Evolutionary conservation across 30 jellyfish, hydroid and myxozoan species (phyloP).

Genomic region (Haliclystus octoradiatus): DNA sequence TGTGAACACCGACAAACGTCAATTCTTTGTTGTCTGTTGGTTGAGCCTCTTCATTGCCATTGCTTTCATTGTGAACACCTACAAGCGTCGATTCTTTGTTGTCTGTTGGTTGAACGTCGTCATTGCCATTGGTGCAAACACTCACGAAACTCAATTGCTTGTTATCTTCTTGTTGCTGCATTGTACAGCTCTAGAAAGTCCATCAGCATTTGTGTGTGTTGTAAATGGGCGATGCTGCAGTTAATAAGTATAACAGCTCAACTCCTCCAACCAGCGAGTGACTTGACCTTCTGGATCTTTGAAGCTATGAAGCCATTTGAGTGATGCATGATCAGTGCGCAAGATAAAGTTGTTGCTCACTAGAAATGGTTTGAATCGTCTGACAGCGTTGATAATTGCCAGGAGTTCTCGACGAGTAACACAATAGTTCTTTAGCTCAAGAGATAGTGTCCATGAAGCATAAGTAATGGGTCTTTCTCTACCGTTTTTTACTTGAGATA

Average conservation of each 20-base stretch:
- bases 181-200: slow-evolving; percentile 38
- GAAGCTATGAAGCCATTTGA: slow-evolving; percentile 23
- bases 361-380: slow-evolving; percentile 12
- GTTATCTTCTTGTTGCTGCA: too few species aligned
- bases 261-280: slow-evolving; percentile 46
- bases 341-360: slow-evolving; percentile 10
- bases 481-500: slow-evolving; percentile 12
- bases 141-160: too few species aligned
- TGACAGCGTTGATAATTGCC: slow-evolving; percentile 19
- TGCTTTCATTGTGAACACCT: too few species aligned
- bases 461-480: slow-evolving; percentile 18
- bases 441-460: slow-evolving; percentile 27
- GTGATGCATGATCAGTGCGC: slow-evolving; percentile 45
- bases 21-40: too few species aligned
- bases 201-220: slow-evolving; percentile 38
- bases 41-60: too few species aligned
- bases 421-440: slow-evolving; percentile 14
- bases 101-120: too few species aligned
- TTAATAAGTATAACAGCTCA: slow-evolving; percentile 16
- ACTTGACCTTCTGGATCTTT: slow-evolving; percentile 36
- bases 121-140: too few species aligned
- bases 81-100: too few species aligned
- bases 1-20: too few species aligned
- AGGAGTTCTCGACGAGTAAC: slow-evolving; percentile 40
- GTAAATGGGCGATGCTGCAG: slow-evolving; percentile 20